Conservation (phyloP, 2,797 vertebrate species). For the Salarias fasciatus region DNA sequence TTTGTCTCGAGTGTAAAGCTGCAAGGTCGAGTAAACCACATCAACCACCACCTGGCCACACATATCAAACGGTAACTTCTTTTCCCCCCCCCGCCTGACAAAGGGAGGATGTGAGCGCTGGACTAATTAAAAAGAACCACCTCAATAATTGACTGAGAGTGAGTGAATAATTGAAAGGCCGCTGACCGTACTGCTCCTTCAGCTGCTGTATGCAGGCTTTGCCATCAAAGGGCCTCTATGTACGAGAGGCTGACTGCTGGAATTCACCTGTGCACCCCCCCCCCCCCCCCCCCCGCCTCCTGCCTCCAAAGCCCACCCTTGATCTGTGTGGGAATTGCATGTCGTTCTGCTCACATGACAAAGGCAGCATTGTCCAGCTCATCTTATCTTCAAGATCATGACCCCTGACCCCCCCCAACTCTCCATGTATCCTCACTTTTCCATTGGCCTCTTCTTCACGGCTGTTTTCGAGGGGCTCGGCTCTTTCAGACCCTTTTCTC, state of each 20-base stretch:
- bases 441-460: constrained; percentile 3
- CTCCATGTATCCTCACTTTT: background rate
- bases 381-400: constrained; percentile 39
- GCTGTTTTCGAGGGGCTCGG: background rate
- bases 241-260: constrained; percentile 24
- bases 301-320: constrained; percentile 3
- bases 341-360: constrained; percentile 60
- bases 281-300: background rate
- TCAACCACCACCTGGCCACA: too few species aligned
- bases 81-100: background rate
- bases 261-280: constrained; percentile 44
- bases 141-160: constrained; percentile 29
- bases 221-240: constrained; percentile 20
- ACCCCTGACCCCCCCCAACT: constrained; percentile 5
- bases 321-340: constrained; percentile 57
- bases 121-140: constrained; percentile 10
- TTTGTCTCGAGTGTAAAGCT: background rate
- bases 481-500: background rate
- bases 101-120: background rate
- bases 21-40: background rate
- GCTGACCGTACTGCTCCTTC: constrained; percentile 2
- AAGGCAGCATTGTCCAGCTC: constrained; percentile 64
- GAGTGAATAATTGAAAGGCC: constrained; percentile 37
- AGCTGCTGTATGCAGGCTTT: constrained; percentile 16
- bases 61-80: background rate